Evolutionary conservation across 2,113 vertebrate genomes (phyloP).

Genomic region (Pteronura brasiliensis): DNA sequence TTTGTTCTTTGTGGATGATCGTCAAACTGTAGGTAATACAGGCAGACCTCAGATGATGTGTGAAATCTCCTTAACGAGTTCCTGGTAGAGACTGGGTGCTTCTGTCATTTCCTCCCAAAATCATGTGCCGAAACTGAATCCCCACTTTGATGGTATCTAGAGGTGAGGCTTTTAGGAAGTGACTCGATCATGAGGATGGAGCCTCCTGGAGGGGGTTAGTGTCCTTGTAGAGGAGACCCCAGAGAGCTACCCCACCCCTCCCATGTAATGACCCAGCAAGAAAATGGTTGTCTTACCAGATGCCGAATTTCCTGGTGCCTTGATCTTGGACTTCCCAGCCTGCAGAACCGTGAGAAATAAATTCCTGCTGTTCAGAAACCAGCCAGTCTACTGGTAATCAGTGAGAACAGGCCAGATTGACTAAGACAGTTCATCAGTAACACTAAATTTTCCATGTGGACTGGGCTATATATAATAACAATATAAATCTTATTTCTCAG

Average conservation of each 20-base stretch:
- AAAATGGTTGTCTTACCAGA: not conserved
- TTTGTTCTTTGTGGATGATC: not conserved
- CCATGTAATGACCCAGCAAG: not conserved
- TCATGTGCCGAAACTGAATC: not conserved
- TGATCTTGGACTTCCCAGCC: not conserved
- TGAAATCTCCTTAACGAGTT: not conserved
- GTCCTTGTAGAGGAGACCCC: not conserved
- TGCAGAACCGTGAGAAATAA: not conserved
- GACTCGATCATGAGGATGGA: not conserved
- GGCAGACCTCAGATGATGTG: not conserved
- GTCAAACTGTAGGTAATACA: not conserved
- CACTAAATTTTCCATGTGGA: not conserved
- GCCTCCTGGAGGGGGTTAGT: not conserved
- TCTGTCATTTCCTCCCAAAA: not conserved
- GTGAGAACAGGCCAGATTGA: not conserved
- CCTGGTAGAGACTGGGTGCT: not conserved
- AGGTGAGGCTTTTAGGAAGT: not conserved
- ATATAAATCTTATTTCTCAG: not conserved
- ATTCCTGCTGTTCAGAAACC: not conserved
- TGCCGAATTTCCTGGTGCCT: not conserved
- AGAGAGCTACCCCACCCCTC: not conserved
- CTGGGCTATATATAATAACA: not conserved
- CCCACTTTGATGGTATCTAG: not conserved
- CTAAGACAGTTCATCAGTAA: not conserved
- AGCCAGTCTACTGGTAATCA: not conserved